These are phyloP conservation scores for Clitarchus hookeri DNA, from an alignment of 2,888 invertebrate genomes.

Conservation along the genomic window DNA sequence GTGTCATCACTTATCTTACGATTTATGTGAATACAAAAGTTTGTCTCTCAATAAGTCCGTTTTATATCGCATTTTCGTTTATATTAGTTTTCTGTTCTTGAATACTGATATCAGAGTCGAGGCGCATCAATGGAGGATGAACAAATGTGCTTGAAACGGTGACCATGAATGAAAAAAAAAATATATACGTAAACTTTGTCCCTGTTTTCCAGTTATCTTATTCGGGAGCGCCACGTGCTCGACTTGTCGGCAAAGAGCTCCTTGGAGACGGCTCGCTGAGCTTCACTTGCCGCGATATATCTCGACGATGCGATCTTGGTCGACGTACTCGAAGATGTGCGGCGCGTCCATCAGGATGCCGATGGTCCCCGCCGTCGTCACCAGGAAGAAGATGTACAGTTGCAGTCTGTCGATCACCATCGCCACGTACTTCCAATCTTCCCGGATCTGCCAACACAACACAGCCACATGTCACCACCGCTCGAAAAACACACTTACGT, in stretches of 20 bases:
- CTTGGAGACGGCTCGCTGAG: background rate
- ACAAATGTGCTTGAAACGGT: background rate
- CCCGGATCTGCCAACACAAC: constrained; percentile 77
- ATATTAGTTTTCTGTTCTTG: too few species aligned
- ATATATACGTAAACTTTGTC: background rate
- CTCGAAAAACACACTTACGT: too few species aligned
- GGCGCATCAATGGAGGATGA: background rate
- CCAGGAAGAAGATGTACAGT: constrained; percentile 93
- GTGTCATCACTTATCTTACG: background rate
- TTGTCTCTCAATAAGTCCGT: background rate
- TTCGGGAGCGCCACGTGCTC: background rate
- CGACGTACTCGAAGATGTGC: constrained; percentile 96
- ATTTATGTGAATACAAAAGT: background rate
- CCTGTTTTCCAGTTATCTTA: background rate
- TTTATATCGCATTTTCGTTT: background rate
- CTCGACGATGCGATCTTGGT: constrained; percentile 94
- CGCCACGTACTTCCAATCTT: constrained; percentile 98
- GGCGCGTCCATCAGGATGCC: constrained; percentile 97
- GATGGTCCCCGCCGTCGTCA: constrained; percentile 93
- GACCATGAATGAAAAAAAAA: background rate
- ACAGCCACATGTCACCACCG: background rate
- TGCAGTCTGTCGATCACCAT: constrained; percentile 97
- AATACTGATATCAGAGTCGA: background rate
- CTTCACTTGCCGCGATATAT: constrained; percentile 85
- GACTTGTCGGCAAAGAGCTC: background rate